A percentile compares a stretch with the other conserved stretches of the same genome.
phyloP scores from a whole-genome alignment of 2,888 invertebrate genomes.

The Yponomeuta evonymella region DNA sequence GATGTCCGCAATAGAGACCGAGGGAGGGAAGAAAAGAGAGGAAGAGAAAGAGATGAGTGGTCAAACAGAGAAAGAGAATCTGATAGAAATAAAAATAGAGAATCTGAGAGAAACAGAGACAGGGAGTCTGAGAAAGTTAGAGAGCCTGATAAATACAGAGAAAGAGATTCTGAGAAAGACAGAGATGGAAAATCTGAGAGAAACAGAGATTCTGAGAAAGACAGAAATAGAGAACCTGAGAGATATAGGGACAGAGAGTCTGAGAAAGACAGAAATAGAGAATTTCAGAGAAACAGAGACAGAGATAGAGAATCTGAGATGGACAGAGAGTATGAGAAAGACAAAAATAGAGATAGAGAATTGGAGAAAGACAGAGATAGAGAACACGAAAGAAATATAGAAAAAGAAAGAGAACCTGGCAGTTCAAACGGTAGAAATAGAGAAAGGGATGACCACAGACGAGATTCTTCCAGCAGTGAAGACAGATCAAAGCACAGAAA shows the following conservation, averaged over 20 bases:
- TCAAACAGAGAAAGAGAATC: conserved; percentile 24
- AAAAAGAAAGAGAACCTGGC: conserved; percentile 31
- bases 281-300: conserved; percentile 21
- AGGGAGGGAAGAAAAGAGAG: conserved; percentile 23
- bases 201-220: conserved; percentile 17
- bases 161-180: conserved; percentile 7
- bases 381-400: conserved; percentile 20
- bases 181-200: too few relatives aligned
- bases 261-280: conserved; percentile 13
- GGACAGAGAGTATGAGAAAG: conserved; percentile 24
- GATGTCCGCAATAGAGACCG: conserved; percentile 16
- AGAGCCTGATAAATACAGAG: background rate
- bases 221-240: conserved; percentile 11
- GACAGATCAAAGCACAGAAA: conserved; percentile 27
- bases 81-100: conserved; percentile 20
- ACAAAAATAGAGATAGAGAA: conserved; percentile 22
- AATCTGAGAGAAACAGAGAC: too few relatives aligned
- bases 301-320: background rate
- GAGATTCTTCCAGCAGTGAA: conserved; percentile 27
- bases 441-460: conserved; percentile 26
- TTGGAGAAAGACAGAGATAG: conserved; percentile 26
- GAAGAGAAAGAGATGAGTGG: conserved; percentile 7
- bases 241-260: too few relatives aligned
- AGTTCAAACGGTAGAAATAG: conserved; percentile 39
- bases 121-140: conserved; percentile 21